These are phyloP conservation scores for Elephas maximus DNA, from an alignment of 2,113 vertebrate genomes.

Conservation along the genomic window DNA sequence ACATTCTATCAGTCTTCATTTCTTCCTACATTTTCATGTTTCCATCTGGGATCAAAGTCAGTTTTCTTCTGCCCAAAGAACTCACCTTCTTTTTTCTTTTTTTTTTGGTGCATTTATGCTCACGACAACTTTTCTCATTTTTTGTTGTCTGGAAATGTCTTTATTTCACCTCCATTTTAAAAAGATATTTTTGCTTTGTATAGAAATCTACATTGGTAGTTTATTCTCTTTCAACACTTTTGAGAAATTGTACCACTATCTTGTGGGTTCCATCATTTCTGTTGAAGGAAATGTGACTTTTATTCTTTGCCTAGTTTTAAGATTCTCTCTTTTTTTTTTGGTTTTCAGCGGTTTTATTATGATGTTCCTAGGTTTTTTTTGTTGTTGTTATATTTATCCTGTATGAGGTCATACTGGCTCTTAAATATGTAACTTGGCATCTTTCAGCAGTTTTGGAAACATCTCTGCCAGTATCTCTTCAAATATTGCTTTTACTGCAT, in stretches of 20 bases:
- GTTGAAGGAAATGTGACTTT: slow-evolving; percentile 29
- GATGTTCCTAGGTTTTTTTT: not conserved
- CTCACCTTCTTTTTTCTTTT: not conserved
- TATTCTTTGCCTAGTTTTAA: not conserved
- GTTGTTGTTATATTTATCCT: not conserved
- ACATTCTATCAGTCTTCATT: not conserved
- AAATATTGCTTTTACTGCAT: not conserved
- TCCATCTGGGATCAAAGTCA: not conserved
- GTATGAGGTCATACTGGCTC: not conserved
- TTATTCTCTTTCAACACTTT: not conserved
- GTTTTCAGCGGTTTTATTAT: not conserved
- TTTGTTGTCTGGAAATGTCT: slow-evolving; percentile 41
- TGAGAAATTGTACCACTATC: not conserved
- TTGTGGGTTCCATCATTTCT: not conserved
- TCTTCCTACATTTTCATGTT: not conserved
- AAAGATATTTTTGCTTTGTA: slow-evolving; percentile 41
- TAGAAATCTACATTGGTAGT: slow-evolving; percentile 31
- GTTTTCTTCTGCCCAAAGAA: slow-evolving; percentile 22
- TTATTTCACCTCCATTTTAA: slow-evolving; percentile 46
- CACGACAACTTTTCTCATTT: not conserved
- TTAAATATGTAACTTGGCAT: not conserved
- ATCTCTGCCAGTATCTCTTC: not conserved
- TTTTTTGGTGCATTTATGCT: not conserved
- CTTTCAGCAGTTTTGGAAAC: slow-evolving; percentile 7
- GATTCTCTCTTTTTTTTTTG: not conserved